Evolutionary conservation across 2,113 vertebrate species (phyloP).

Genomic region (Nematolebias whitei): DNA sequence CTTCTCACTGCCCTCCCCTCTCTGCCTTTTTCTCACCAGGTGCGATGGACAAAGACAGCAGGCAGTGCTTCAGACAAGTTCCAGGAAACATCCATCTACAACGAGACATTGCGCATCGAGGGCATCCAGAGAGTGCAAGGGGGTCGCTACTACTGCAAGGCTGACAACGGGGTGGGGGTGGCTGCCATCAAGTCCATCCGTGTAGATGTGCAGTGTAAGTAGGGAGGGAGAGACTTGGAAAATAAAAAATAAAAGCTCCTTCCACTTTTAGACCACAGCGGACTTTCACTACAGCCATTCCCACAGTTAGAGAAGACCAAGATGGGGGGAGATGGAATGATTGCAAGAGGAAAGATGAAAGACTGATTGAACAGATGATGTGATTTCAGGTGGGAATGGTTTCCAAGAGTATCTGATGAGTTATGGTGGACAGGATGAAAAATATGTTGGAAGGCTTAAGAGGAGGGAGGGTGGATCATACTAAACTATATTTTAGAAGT

Average conservation of each 20-base stretch:
- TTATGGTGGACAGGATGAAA: conserved; percentile 58
- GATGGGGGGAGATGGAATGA: conserved; percentile 57
- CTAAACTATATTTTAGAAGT: conserved; percentile 23
- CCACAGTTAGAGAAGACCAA: conserved; percentile 53
- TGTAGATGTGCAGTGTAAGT: conserved; percentile 99
- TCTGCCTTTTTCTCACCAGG: conserved; percentile 70
- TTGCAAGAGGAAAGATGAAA: conserved; percentile 62
- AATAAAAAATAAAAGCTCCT: conserved; percentile 48
- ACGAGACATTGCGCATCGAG: conserved; percentile 94
- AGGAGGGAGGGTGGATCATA: conserved; percentile 37
- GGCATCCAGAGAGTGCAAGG: conserved; percentile 93
- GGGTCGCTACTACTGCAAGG: conserved; percentile 99
- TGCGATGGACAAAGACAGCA: conserved; percentile 97
- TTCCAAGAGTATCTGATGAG: conserved; percentile 79
- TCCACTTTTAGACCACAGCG: conserved; percentile 69
- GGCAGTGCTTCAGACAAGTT: conserved; percentile 98
- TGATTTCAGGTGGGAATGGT: conserved; percentile 73
- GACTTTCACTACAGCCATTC: conserved; percentile 68
- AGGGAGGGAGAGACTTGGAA: conserved; percentile 50
- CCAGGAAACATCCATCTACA: conserved; percentile 97
- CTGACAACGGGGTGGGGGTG: conserved; percentile 97
- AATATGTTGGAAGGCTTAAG: conserved; percentile 36
- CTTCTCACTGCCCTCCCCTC: conserved; percentile 18
- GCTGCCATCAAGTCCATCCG: conserved; percentile 99
- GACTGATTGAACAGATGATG: conserved; percentile 62